Evolutionary conservation across 92 coral and sea anemone species (phyloP).

Genomic region (Pocillopora grandis): DNA sequence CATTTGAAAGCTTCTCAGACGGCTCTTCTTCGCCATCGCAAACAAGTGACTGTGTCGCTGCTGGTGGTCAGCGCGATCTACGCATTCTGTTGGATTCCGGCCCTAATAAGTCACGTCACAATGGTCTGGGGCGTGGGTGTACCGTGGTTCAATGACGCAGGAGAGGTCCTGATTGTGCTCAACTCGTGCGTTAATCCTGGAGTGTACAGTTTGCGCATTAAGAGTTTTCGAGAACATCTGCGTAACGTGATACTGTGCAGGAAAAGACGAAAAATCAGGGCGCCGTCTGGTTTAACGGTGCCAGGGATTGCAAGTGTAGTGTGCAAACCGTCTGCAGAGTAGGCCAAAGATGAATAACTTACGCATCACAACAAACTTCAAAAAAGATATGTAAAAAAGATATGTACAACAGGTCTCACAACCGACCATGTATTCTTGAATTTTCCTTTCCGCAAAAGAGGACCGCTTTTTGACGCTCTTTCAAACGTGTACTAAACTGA

Average conservation of each 20-base stretch:
- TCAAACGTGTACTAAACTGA: no score
- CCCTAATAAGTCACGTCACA: background rate
- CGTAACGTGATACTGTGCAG: background rate
- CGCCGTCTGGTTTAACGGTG: background rate
- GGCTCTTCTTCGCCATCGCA: constrained; percentile 7
- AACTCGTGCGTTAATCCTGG: constrained; percentile 5
- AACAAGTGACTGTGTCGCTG: background rate
- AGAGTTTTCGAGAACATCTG: constrained; percentile 5
- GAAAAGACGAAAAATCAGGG: background rate
- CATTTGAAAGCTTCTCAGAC: background rate
- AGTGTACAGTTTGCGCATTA: background rate
- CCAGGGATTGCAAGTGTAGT: background rate
- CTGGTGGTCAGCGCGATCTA: background rate
- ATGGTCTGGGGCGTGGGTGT: background rate
- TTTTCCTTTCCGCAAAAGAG: no score
- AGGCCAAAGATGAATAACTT: no score
- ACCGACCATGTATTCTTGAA: no score
- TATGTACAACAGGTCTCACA: no score
- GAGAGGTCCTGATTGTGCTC: background rate
- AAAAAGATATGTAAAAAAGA: no score
- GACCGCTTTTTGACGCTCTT: no score
- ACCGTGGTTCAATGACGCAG: background rate
- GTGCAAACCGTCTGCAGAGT: background rate
- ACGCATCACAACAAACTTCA: no score
- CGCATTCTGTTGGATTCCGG: constrained; percentile 1